phyloP scores from a whole-genome alignment of 30 jellyfish, hydroid and myxozoan species.

The Cassiopea xamachana region DNA sequence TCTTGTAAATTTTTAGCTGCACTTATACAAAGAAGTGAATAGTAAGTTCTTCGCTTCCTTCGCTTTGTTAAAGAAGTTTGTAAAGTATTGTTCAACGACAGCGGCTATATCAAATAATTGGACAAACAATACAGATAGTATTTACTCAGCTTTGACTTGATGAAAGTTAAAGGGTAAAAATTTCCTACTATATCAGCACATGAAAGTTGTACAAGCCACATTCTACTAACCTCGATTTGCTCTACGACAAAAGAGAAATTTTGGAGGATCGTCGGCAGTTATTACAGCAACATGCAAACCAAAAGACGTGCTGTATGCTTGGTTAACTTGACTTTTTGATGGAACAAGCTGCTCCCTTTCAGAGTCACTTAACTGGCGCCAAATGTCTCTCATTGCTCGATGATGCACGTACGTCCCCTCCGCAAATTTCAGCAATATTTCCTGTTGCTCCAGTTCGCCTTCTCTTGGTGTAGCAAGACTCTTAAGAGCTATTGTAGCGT shows the following conservation, averaged over 20 bases:
- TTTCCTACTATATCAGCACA: too few species aligned
- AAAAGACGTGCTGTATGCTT: conserved; percentile 84
- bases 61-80: too few species aligned
- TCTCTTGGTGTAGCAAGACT: conserved; percentile 76
- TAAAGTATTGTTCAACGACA: too few species aligned
- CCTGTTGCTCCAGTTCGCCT: conserved; percentile 81
- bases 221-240: conserved; percentile 70
- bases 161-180: too few species aligned
- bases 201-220: neutral
- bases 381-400: conserved; percentile 83
- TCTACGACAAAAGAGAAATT: conserved; percentile 81
- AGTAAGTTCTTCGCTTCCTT: too few species aligned
- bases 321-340: conserved; percentile 68
- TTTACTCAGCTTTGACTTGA: too few species aligned
- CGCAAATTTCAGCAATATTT: conserved; percentile 54
- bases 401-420: conserved; percentile 92
- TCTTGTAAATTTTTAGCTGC: too few species aligned
- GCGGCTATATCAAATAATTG: too few species aligned
- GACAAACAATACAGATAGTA: too few species aligned
- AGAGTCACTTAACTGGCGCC: conserved; percentile 75
- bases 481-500: conserved; percentile 75
- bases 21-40: too few species aligned
- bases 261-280: conserved; percentile 82
- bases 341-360: conserved; percentile 72
- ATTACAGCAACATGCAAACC: conserved; percentile 90